Evolutionary conservation across 2,797 vertebrate species (phyloP).

Genomic region (Momotus momota): DNA sequence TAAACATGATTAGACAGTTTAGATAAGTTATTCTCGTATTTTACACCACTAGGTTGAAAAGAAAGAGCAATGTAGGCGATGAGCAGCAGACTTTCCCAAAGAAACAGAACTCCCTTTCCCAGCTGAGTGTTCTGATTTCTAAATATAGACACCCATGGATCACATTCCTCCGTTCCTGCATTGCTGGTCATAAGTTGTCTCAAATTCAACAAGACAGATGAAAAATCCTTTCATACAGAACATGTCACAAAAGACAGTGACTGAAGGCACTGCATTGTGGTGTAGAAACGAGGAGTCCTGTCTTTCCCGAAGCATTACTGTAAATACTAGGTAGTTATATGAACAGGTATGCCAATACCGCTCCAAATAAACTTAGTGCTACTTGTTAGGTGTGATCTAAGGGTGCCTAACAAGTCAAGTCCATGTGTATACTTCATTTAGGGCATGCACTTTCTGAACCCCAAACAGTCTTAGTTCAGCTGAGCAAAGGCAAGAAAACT

Average conservation of each 20-base stretch:
- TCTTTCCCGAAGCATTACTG: not conserved
- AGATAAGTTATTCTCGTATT: not conserved
- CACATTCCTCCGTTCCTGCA: not conserved
- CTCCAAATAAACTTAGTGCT: not conserved
- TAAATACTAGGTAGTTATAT: not conserved
- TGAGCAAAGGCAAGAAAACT: not conserved
- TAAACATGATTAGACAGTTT: not conserved
- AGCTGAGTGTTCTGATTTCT: not conserved
- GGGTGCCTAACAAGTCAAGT: not conserved
- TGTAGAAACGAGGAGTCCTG: not conserved
- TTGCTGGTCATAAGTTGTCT: not conserved
- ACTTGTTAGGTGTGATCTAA: not conserved
- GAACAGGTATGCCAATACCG: not conserved
- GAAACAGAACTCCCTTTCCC: not conserved
- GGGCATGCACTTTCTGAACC: rapidly evolving
- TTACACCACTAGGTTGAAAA: not conserved
- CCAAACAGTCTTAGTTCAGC: not conserved
- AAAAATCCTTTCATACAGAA: not conserved
- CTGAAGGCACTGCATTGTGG: not conserved
- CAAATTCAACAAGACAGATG: not conserved
- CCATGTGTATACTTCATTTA: not conserved
- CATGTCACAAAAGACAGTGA: not conserved
- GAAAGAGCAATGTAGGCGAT: not conserved
- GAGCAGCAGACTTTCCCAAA: not conserved
- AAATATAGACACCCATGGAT: not conserved